Evolutionary conservation across 2,797 vertebrate genomes (phyloP).

Genomic region (Gorsachius magnificus): DNA sequence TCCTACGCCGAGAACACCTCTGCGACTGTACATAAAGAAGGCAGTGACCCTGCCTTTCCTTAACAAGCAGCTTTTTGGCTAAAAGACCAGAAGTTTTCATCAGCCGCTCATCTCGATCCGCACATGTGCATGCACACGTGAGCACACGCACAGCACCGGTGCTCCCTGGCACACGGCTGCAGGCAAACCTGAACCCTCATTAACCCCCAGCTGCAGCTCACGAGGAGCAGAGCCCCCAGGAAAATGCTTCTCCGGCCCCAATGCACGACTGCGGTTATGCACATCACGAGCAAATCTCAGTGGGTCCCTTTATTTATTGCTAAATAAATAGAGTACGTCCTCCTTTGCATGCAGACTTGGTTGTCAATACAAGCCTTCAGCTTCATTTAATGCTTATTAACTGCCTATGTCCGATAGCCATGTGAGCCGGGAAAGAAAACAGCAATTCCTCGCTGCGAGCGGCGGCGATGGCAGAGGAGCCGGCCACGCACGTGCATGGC

Average conservation of each 20-base stretch:
- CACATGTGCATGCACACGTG: accelerated
- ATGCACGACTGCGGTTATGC: accelerated
- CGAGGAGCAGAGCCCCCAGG: not conserved
- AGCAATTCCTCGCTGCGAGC: not conserved
- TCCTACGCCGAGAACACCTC: not conserved
- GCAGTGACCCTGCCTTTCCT: not conserved
- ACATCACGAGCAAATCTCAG: accelerated
- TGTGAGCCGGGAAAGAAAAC: not conserved
- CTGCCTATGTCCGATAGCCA: not conserved
- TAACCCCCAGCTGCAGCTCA: not conserved
- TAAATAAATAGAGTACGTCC: not conserved
- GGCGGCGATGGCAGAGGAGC: not conserved
- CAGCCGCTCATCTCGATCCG: not conserved
- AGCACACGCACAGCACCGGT: accelerated
- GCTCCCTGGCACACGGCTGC: accelerated
- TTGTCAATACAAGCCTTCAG: not conserved
- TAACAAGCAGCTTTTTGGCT: not conserved
- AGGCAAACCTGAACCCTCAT: not conserved
- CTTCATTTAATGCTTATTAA: not conserved
- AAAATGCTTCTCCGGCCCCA: not conserved
- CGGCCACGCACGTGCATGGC: accelerated
- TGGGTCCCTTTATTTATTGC: not conserved
- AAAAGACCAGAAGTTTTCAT: not conserved
- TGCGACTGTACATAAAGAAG: accelerated
- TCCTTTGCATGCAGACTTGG: not conserved